Evolutionary conservation across 92 coral and sea anemone genomes (phyloP).

Genomic region (Paragorgia papillata): DNA sequence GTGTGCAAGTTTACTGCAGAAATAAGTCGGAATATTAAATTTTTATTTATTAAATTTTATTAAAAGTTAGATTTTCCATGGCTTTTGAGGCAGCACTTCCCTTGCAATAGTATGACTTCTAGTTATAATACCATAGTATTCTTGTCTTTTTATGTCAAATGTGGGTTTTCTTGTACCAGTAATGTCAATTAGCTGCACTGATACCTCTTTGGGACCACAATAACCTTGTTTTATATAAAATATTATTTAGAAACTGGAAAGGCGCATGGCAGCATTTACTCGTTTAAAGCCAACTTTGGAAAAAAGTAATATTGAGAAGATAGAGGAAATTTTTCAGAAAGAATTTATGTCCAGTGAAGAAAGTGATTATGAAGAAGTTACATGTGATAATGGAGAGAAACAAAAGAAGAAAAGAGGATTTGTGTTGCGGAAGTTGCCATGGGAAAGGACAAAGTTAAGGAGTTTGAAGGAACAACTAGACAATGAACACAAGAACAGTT

Average conservation of each 20-base stretch:
- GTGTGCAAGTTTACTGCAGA: too few relatives aligned
- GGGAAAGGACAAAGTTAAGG: background rate
- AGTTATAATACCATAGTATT: too few relatives aligned
- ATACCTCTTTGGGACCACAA: too few relatives aligned
- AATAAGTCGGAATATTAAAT: too few relatives aligned
- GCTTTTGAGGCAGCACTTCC: too few relatives aligned
- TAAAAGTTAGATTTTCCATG: too few relatives aligned
- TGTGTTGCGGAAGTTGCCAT: background rate
- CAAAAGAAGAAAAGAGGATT: background rate
- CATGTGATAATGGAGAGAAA: background rate
- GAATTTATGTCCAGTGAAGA: conserved; percentile 16
- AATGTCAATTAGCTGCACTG: too few relatives aligned
- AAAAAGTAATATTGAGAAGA: background rate
- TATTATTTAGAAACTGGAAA: conserved; percentile 9
- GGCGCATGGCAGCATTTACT: background rate
- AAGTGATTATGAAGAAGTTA: background rate
- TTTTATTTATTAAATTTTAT: too few relatives aligned
- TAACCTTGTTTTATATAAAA: too few relatives aligned
- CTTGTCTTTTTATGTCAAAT: too few relatives aligned
- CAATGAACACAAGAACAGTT: background rate
- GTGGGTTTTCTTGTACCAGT: too few relatives aligned
- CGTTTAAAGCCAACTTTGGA: background rate
- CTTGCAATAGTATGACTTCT: too few relatives aligned
- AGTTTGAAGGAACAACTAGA: background rate
- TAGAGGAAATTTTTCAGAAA: background rate